Evolutionary conservation across 2,797 vertebrate genomes (phyloP).

Genomic region (Oceanodroma leucorhoa): DNA sequence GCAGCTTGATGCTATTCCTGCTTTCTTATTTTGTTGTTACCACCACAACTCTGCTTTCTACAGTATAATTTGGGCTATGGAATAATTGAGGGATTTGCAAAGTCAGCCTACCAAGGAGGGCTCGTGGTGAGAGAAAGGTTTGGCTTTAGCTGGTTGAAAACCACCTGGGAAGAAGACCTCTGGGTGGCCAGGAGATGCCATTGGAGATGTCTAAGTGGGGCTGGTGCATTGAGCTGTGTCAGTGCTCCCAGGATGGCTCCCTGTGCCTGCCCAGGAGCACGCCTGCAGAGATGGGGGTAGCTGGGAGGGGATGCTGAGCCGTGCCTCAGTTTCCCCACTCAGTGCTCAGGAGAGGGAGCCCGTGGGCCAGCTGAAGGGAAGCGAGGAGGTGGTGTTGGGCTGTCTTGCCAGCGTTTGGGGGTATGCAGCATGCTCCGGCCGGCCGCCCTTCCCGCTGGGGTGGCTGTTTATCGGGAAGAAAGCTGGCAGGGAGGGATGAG

Average conservation of each 20-base stretch:
- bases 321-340: background rate
- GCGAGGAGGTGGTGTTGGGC: background rate
- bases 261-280: background rate
- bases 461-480: background rate
- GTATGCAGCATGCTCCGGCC: background rate
- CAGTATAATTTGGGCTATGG: background rate
- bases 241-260: background rate
- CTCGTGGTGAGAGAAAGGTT: background rate
- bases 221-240: background rate
- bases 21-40: background rate
- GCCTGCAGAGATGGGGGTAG: background rate
- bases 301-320: background rate
- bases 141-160: background rate
- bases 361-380: background rate
- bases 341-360: background rate
- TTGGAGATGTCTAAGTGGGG: background rate
- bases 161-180: fast-evolving
- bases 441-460: fast-evolving
- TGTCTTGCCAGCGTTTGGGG: background rate
- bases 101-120: background rate
- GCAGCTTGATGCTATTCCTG: background rate
- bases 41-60: background rate
- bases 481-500: background rate
- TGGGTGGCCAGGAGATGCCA: background rate
- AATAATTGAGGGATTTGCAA: background rate